Conservation (phyloP, 1,140 invertebrate genomes). For the Cotesia vestalis region DNA sequence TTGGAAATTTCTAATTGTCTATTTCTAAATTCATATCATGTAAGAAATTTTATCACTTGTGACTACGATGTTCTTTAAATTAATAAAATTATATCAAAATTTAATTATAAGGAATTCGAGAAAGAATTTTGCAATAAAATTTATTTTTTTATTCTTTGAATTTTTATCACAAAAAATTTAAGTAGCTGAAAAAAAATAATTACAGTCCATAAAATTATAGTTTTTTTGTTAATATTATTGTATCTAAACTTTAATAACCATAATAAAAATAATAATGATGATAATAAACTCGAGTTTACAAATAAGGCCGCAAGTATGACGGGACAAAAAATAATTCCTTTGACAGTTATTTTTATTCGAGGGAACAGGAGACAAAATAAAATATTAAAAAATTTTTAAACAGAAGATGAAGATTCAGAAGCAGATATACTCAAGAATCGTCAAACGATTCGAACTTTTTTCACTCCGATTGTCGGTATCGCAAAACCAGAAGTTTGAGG, state of each 20-base stretch:
- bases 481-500: conserved; percentile 18
- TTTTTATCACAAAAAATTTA: too few relatives aligned
- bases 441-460: conserved; percentile 6
- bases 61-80: too few relatives aligned
- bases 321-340: neutral
- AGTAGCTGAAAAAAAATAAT: too few relatives aligned
- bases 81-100: too few relatives aligned
- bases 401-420: conserved; percentile 21
- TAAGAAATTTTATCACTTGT: too few relatives aligned
- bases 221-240: neutral
- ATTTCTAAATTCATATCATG: too few relatives aligned
- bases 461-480: neutral
- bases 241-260: too few relatives aligned
- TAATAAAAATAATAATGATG: neutral
- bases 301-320: conserved; percentile 11
- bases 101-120: too few relatives aligned
- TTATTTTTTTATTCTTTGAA: too few relatives aligned
- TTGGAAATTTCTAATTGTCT: conserved; percentile 17
- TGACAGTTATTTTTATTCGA: conserved; percentile 23
- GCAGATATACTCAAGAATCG: neutral
- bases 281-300: conserved; percentile 6
- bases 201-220: too few relatives aligned
- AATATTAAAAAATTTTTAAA: neutral
- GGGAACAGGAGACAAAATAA: neutral
- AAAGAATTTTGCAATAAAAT: too few relatives aligned